A percentile compares a stretch with the other conserved stretches of the same genome.
Conservation (phyloP, 2,797 vertebrate species). For the Anolis apletophallus region DNA sequence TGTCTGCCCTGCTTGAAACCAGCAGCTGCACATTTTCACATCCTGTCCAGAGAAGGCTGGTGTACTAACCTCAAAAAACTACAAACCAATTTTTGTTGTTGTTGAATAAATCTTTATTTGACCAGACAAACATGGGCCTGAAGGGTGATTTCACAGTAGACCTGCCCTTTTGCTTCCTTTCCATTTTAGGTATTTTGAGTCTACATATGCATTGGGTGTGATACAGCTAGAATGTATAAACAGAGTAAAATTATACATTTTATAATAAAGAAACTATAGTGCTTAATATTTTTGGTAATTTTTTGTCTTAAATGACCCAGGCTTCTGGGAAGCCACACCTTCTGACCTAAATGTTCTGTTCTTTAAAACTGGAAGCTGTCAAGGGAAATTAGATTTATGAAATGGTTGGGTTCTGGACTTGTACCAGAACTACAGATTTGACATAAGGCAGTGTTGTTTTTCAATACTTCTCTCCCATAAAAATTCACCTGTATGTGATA, state of each 20-base stretch:
- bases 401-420: not conserved
- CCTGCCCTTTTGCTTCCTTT: slow-evolving; percentile 13
- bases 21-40: slow-evolving; percentile 76
- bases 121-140: slow-evolving; percentile 7
- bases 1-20: slow-evolving; percentile 77
- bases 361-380: slow-evolving; percentile 18
- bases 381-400: not conserved
- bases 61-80: slow-evolving; percentile 6
- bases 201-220: not conserved
- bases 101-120: slow-evolving; percentile 34
- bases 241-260: not conserved
- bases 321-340: slow-evolving; percentile 24
- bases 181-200: not conserved
- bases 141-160: slow-evolving; percentile 19
- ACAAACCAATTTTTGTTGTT: slow-evolving; percentile 1
- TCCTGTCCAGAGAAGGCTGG: slow-evolving; percentile 14
- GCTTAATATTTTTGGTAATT: not conserved
- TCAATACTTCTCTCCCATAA: not conserved
- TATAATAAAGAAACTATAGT: slow-evolving; percentile 1
- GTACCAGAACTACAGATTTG: not conserved
- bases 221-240: slow-evolving; percentile 20
- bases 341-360: slow-evolving; percentile 8
- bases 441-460: not conserved
- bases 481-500: not conserved
- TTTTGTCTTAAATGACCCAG: slow-evolving; percentile 9